phyloP scores from a whole-genome alignment of 1,140 invertebrate genomes.

The Ganaspis sp. region DNA sequence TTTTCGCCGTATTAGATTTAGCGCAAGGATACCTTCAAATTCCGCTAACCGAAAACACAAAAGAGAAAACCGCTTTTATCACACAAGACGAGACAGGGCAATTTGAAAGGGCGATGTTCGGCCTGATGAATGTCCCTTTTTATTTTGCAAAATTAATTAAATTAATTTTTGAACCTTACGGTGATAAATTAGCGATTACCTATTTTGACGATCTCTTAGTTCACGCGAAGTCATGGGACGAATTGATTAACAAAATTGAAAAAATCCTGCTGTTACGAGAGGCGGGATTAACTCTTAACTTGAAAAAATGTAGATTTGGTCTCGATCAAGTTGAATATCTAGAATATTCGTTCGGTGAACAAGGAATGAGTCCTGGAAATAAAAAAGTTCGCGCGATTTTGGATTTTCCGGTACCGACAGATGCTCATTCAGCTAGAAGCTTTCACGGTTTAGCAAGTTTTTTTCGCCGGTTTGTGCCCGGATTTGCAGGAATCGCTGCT shows the following conservation, averaged over 20 bases:
- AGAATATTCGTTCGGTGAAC: not conserved
- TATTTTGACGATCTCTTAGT: not conserved
- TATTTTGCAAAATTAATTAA: slow-evolving; percentile 33
- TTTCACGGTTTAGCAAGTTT: not conserved
- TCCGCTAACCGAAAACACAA: slow-evolving; percentile 2
- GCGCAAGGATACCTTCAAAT: slow-evolving; percentile 25
- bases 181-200: not conserved
- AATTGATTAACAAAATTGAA: not conserved
- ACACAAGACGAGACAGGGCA: not conserved
- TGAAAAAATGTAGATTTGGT: not conserved
- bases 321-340: not conserved
- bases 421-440: not conserved
- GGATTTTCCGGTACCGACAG: not conserved
- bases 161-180: not conserved
- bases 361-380: not conserved
- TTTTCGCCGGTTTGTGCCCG: not conserved
- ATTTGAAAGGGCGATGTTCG: slow-evolving; percentile 30
- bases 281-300: not conserved
- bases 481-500: not conserved
- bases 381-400: not conserved
- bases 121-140: slow-evolving; percentile 23
- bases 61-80: slow-evolving; percentile 27
- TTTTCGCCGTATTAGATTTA: slow-evolving; percentile 15
- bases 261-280: not conserved
- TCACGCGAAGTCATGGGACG: not conserved